Evolutionary conservation across 2,113 vertebrate species (phyloP).

Genomic region (Elgaria multicarinata): DNA sequence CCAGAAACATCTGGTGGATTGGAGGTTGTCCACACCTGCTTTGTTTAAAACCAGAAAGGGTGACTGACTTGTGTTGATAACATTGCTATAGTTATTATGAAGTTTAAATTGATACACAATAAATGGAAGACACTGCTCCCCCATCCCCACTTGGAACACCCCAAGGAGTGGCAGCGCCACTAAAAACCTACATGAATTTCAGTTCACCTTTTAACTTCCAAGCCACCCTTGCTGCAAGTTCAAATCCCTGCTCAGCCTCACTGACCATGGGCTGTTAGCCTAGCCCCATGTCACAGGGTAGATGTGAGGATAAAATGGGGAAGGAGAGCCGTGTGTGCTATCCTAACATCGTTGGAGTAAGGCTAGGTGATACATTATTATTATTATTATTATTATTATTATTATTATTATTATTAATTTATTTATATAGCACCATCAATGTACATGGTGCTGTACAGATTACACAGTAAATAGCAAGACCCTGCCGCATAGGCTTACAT

Average conservation of each 20-base stretch:
- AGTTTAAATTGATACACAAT: background rate
- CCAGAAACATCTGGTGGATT: background rate
- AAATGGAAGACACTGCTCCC: background rate
- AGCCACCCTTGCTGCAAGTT: background rate
- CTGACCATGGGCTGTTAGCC: background rate
- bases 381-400: too few species aligned
- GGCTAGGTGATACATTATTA: too few species aligned
- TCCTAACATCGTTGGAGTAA: background rate
- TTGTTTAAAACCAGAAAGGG: background rate
- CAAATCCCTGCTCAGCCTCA: background rate
- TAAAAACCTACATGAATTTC: background rate
- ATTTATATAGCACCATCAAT: too few species aligned
- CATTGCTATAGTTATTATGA: background rate
- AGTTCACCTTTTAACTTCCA: background rate
- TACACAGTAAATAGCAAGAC: too few species aligned
- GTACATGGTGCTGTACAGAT: too few species aligned
- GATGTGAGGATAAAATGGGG: background rate
- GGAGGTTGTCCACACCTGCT: background rate
- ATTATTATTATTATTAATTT: too few species aligned
- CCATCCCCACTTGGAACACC: too few species aligned
- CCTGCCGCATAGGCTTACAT: too few species aligned
- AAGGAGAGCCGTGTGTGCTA: too few species aligned
- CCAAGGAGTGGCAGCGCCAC: background rate
- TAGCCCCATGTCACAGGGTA: background rate
- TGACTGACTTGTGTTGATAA: background rate